Base-by-base conservation (phyloP, 2,888 invertebrate genomes). In the Drymonia ruficornis region DNA sequence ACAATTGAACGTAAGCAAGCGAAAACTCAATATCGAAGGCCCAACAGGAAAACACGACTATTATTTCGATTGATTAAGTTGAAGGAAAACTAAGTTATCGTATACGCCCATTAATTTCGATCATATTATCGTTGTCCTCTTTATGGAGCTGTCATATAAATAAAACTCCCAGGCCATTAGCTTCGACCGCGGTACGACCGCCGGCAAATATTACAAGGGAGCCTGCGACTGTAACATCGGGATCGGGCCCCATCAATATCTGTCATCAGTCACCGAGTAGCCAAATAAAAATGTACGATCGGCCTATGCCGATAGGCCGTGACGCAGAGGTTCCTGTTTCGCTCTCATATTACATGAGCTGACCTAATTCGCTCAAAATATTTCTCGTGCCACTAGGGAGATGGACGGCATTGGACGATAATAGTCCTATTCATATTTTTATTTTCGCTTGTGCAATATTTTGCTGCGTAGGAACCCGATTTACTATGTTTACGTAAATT, bases 231-330 rank as follows among this genome's bases (percentile, higher is more conserved):
- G 76, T 70, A 74, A 79, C 78, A 75, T 75, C 66, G 74, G 80
- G 66, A 75, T 75, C 66, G 74, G 80, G 66, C 74, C 76, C 75
- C 90, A 91, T 91, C 89, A 89, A 91, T 92, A 89, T 83, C 89
- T 87, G 90, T 87, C 91, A 84, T 78, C 85, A 75, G 84, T 81
- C 81, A 83, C 81, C 72, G 81, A 84, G 84, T 81, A 85, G 83
- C 88, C 85, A 88, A 88, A 87, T 86, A 87, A 84, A 86, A 86
- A 83, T 83, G 87, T 86, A 85, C 87, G 85, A 81, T 83, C 82
- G 80, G 71, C 76, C 72, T 56, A 60, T 36, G 50, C 72, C 80
- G 74, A 83, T 81, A 70, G 70, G 58, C 71, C 67, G 70, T 84
- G 85, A 85, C 81, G 80, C 70, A 66, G 69, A 69, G 72, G 72